Base-by-base conservation (phyloP, 1,140 invertebrate species). In the Anthonomus grandis region DNA sequence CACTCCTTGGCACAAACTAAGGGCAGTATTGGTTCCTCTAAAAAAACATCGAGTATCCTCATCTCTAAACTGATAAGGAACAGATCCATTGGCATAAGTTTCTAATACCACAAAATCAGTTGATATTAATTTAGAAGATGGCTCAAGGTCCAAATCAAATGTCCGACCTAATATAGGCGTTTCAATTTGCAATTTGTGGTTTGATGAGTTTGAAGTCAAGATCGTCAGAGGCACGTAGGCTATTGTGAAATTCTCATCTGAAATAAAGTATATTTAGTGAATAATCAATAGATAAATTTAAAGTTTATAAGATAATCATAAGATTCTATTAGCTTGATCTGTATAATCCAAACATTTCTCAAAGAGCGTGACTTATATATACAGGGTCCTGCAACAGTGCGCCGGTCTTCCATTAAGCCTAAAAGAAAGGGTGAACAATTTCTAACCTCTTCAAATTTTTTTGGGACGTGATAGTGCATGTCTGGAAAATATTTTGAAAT, bases 1-100 rank as follows among this genome's bases (percentile, higher is more conserved):
- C 53, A 73, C 54, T 45, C 67, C 69, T 42, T 69, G 55, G 23
- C 70, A 72, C 5, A 68, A 47, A 62, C 65, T 67, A 19, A 74
- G 46, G 12, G 72, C 72, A 34, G 65, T 59, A 22, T 57, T 58
- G 25, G 57, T 45, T 21, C 62, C 62, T 47, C 63, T 54, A 49
- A 65, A 72, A 46, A 69, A 69, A 49, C 72, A 74, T 8, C 60
- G 44, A 18, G 53, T 46, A 57, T 71, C 69, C 47, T 66, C 64
- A 13, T 62, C 39, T 13, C 62, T 38, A 25, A 66, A 52, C 8
- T 48, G 27, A 23, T 70, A 36, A 24, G 59, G 47, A 23, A 64
- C 37, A 2, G 71, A 68, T 49, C 59, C 57, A 60, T 73, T 72
- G 10, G 54, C 38, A 38, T 54, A 72, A 4, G 65, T 70, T 57